Conservation (phyloP, 2,797 vertebrate species). For the Lagorchestes hirsutus region DNA sequence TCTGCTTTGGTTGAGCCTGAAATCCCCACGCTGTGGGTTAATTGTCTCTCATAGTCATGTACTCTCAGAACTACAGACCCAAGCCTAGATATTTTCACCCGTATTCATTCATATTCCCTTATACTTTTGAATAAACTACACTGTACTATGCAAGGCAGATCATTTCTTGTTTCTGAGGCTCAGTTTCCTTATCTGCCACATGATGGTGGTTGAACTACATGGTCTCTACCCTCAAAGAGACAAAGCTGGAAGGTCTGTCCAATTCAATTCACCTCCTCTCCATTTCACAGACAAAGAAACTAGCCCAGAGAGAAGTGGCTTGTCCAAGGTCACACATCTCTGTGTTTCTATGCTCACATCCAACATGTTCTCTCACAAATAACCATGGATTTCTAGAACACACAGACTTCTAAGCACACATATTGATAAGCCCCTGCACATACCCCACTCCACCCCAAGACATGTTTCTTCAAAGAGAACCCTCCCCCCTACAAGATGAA, state of each 20-base stretch:
- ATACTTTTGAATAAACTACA: background rate
- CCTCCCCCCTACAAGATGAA: too few relatives aligned
- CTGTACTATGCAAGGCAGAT: background rate
- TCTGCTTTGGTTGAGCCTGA: background rate
- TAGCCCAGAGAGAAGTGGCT: too few relatives aligned
- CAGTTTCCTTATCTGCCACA: background rate
- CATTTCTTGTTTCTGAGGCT: background rate
- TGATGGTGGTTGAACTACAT: background rate
- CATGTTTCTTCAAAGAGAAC: too few relatives aligned
- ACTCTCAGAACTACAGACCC: background rate
- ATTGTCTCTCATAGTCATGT: background rate
- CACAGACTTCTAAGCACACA: too few relatives aligned
- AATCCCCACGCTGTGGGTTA: background rate
- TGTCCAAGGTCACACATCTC: too few relatives aligned
- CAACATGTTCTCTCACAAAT: too few relatives aligned
- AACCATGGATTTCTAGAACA: too few relatives aligned
- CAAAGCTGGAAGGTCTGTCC: background rate
- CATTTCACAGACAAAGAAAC: background rate
- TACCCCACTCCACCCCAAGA: too few relatives aligned
- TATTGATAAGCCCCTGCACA: too few relatives aligned
- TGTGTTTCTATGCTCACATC: too few relatives aligned
- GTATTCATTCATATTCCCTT: background rate
- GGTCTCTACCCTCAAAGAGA: background rate
- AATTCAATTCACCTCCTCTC: background rate
- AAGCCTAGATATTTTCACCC: background rate